Percentiles rank a stretch among this genome's conserved stretches.
phyloP scores from a whole-genome alignment of 1,140 invertebrate genomes.

The Macrotrachela quadricornifera region DNA sequence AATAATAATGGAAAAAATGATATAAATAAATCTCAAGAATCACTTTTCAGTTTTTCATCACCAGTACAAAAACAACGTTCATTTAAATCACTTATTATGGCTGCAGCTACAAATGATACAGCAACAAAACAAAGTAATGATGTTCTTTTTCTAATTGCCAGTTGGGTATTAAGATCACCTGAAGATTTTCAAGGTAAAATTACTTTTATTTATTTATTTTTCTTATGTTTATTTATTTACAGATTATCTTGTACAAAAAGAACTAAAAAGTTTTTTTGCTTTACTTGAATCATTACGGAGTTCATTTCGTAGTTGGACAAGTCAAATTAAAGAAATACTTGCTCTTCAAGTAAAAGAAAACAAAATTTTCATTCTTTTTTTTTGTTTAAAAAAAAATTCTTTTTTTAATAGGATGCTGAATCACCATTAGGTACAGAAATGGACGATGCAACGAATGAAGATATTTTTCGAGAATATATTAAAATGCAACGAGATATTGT shows the following conservation, averaged over 20 bases:
- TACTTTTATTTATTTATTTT: background rate
- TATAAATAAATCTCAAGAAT: no score
- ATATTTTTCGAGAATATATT: constrained; percentile 16
- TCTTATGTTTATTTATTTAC: background rate
- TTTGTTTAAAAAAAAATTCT: no score
- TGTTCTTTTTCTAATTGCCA: constrained; percentile 1
- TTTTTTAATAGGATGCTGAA: background rate
- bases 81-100: no score
- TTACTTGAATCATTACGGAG: constrained; percentile 2
- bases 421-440: background rate
- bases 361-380: background rate
- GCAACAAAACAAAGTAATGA: background rate
- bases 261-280: constrained; percentile 4
- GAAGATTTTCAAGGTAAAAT: constrained; percentile 3
- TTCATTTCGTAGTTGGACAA: constrained; percentile 5
- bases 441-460: constrained; percentile 6
- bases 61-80: no score
- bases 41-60: no score
- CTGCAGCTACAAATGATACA: background rate
- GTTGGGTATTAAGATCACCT: constrained; percentile 6
- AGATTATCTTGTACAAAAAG: constrained; percentile 1
- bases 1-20: no score
- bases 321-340: background rate
- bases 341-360: background rate
- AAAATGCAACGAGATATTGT: constrained; percentile 44